phyloP scores from a whole-genome alignment of 2,888 invertebrate genomes.

The Prenolepis imparis region DNA sequence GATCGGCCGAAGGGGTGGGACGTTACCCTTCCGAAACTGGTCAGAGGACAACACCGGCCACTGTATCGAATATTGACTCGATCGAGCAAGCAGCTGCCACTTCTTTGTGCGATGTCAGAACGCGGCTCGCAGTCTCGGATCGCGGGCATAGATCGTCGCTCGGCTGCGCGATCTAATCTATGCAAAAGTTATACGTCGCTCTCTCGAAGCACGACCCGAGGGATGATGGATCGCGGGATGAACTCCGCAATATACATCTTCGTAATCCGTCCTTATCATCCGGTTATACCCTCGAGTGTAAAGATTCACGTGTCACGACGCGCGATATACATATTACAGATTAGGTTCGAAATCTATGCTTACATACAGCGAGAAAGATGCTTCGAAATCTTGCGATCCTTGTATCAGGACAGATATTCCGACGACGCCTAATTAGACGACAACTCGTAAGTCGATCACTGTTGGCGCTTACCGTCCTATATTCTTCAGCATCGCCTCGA shows the following conservation, averaged over 20 bases:
- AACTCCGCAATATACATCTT: conserved; percentile 21
- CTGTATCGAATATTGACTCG: conserved; percentile 82
- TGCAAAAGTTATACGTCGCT: conserved; percentile 45
- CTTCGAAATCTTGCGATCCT: conserved; percentile 27
- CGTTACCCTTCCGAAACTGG: conserved; percentile 77
- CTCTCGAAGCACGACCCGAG: conserved; percentile 28
- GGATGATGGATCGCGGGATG: conserved; percentile 44
- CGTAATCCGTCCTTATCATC: conserved; percentile 31
- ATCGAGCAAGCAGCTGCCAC: conserved; percentile 80
- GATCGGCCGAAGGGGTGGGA: conserved; percentile 71
- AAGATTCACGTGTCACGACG: conserved; percentile 30
- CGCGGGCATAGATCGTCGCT: conserved; percentile 43
- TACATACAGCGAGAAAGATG: neutral
- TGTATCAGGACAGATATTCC: conserved; percentile 57
- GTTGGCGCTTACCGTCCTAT: conserved; percentile 68
- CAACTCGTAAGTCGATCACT: conserved; percentile 72
- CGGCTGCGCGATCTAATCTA: conserved; percentile 55
- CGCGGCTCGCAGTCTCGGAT: conserved; percentile 25
- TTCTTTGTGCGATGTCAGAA: conserved; percentile 74
- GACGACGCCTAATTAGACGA: conserved; percentile 73
- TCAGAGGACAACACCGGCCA: conserved; percentile 75
- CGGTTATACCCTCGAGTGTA: neutral
- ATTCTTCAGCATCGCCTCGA: conserved; percentile 56
- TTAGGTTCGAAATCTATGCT: neutral
- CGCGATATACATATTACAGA: conserved; percentile 5